Conservation (phyloP, 2,797 vertebrate genomes). For the Oceanodroma leucorhoa region DNA sequence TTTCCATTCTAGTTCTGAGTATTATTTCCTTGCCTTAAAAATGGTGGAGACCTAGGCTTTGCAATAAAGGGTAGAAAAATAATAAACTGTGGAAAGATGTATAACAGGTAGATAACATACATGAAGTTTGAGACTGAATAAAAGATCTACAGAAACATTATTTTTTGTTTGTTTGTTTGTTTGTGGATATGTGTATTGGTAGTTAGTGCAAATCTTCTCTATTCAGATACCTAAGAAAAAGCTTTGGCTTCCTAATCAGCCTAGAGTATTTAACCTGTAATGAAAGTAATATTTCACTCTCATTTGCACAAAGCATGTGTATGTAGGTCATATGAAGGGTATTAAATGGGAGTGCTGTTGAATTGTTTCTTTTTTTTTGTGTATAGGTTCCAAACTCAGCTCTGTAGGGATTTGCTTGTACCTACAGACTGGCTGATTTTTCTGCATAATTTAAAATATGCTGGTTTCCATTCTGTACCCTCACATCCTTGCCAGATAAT, state of each 20-base stretch:
- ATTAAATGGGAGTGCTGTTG: not conserved
- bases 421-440: not conserved
- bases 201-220: not conserved
- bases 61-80: not conserved
- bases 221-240: not conserved
- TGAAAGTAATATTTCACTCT: not conserved
- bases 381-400: not conserved
- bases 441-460: not conserved
- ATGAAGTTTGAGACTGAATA: not conserved
- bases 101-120: not conserved
- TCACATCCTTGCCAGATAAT: not conserved
- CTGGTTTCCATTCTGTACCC: not conserved
- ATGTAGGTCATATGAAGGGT: not conserved
- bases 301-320: not conserved
- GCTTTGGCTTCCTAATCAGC: not conserved
- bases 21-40: not conserved
- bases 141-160: not conserved
- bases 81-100: not conserved
- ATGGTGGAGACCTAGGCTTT: not conserved
- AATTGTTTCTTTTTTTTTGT: not conserved
- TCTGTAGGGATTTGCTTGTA: not conserved
- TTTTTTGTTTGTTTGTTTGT: not conserved
- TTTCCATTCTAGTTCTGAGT: not conserved
- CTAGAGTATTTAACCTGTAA: not conserved
- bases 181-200: rapidly evolving